phyloP scores from a whole-genome alignment of 2,888 invertebrate species.

The Protonemura montana region DNA sequence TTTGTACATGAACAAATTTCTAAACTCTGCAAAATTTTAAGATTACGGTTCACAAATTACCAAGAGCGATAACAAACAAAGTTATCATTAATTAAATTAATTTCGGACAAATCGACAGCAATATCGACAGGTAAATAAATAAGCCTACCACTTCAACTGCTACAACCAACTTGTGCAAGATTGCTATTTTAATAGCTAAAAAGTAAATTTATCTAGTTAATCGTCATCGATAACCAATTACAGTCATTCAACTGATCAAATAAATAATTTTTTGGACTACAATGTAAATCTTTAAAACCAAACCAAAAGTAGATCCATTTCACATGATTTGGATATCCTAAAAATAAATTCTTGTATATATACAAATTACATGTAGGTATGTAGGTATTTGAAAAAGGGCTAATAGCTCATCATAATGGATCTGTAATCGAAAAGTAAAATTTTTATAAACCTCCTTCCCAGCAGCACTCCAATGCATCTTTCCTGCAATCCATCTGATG shows the following conservation, averaged over 20 bases:
- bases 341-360: not conserved
- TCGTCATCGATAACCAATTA: not conserved
- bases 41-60: not conserved
- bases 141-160: not conserved
- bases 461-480: constrained; percentile 7
- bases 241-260: not conserved
- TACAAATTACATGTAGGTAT: not conserved
- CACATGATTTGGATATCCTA: constrained; percentile 1
- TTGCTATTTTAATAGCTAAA: not conserved
- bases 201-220: not conserved
- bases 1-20: not conserved
- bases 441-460: not conserved
- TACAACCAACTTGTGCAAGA: not conserved
- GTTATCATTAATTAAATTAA: not conserved
- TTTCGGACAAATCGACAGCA: not conserved
- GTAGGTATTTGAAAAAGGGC: not conserved
- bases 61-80: not conserved
- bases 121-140: not conserved
- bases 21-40: not conserved
- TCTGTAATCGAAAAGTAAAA: not conserved
- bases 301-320: not conserved
- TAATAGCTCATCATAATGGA: not conserved
- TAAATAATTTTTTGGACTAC: not conserved
- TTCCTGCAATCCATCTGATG: not conserved
- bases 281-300: not conserved